Percentiles rank a stretch among this genome's conserved stretches.
Conservation (phyloP, 2,113 vertebrate genomes). For the Hypomesus transpacificus region DNA sequence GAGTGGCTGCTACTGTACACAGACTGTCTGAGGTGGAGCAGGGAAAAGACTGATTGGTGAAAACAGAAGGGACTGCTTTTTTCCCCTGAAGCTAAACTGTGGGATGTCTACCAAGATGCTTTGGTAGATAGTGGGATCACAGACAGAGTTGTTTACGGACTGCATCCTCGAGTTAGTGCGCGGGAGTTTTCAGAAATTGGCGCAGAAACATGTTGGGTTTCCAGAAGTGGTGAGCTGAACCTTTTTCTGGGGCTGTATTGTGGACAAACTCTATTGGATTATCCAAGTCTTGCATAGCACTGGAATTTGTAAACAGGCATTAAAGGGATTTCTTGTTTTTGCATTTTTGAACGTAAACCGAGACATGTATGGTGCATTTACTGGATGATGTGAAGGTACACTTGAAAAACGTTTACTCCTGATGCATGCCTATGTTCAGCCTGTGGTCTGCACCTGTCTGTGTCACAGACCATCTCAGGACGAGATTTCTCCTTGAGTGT, state of each 20-base stretch:
- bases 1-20: not conserved
- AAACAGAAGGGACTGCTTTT: constrained; percentile 34
- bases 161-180: too few species aligned
- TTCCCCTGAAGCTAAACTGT: constrained; percentile 26
- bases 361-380: too few species aligned
- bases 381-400: too few species aligned
- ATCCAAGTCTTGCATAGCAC: not conserved
- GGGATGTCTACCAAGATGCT: constrained; percentile 11
- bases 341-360: too few species aligned
- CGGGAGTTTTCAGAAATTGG: constrained; percentile 38
- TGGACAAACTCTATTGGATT: not conserved
- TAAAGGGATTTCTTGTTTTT: not conserved
- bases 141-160: too few species aligned
- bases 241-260: not conserved
- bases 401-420: too few species aligned
- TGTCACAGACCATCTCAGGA: not conserved
- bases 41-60: not conserved
- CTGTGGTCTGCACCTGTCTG: not conserved
- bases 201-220: constrained; percentile 44
- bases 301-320: too few species aligned
- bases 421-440: too few species aligned
- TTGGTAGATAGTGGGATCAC: not conserved
- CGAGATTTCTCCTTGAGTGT: constrained; percentile 23
- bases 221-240: constrained; percentile 19
- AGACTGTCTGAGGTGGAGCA: not conserved